Percentiles rank a stretch among this genome's conserved stretches.
Evolutionary conservation across 2,888 invertebrate species (phyloP).

Genomic region (Mystacides longicornis): DNA sequence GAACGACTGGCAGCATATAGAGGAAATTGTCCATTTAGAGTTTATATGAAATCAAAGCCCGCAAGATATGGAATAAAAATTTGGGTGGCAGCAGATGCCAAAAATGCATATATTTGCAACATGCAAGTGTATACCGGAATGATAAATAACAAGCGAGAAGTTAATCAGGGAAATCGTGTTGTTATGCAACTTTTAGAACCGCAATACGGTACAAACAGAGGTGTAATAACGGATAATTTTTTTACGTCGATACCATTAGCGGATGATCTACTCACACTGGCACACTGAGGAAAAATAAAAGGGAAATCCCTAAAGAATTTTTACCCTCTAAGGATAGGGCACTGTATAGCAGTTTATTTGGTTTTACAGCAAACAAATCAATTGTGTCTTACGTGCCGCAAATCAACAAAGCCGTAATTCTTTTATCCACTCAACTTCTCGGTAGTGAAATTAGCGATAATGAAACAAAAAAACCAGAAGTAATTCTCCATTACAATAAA

Average conservation of each 20-base stretch:
- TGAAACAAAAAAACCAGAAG: not conserved
- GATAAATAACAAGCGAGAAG: conserved; percentile 14
- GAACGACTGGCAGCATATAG: conserved; percentile 15
- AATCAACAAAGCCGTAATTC: not conserved
- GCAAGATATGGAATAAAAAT: conserved; percentile 19
- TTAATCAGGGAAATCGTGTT: conserved; percentile 14
- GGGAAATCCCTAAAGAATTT: conserved; percentile 9
- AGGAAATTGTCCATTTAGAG: conserved; percentile 22
- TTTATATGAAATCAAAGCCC: conserved; percentile 23
- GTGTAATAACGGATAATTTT: conserved; percentile 14
- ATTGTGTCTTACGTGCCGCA: conserved; percentile 8
- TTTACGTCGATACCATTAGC: conserved; percentile 16
- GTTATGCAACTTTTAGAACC: conserved; percentile 16
- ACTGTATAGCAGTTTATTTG: conserved; percentile 5
- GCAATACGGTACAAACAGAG: conserved; percentile 13
- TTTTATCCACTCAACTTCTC: conserved; percentile 1
- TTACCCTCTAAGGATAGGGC: conserved; percentile 3
- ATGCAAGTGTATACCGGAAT: conserved; percentile 12
- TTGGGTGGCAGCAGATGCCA: conserved; percentile 12
- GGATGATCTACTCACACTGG: conserved; percentile 12
- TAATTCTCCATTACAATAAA: conserved; percentile 11
- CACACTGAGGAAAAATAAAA: conserved; percentile 9
- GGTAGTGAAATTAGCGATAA: not conserved
- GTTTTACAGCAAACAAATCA: conserved; percentile 6
- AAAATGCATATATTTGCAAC: conserved; percentile 14